phyloP scores from a whole-genome alignment of 2,888 invertebrate species.

The Erebia epiphron region DNA sequence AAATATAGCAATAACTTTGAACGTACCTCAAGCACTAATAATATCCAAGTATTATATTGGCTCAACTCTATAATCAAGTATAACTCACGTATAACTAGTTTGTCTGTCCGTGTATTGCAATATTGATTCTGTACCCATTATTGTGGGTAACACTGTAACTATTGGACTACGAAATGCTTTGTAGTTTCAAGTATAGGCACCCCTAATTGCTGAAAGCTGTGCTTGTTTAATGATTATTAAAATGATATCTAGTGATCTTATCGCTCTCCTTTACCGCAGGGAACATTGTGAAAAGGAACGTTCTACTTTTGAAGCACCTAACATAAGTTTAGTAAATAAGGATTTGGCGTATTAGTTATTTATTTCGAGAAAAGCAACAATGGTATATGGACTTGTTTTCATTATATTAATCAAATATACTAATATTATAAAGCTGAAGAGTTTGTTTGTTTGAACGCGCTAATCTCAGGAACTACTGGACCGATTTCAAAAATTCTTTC shows the following conservation, averaged over 20 bases:
- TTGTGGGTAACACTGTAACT: constrained; percentile 18
- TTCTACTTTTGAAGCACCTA: not conserved
- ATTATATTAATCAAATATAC: no score
- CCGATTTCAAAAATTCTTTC: no score
- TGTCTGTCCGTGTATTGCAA: constrained; percentile 23
- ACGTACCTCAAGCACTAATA: not conserved
- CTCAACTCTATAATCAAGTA: constrained; percentile 1
- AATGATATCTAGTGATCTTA: not conserved
- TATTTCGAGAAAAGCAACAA: no score
- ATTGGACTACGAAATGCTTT: constrained; percentile 27
- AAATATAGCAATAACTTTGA: not conserved
- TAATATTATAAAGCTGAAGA: no score
- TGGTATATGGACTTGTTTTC: no score
- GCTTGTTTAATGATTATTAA: not conserved
- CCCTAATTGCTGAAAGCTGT: constrained; percentile 8
- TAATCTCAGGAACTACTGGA: no score
- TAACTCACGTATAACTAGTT: constrained; percentile 16
- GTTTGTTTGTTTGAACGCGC: no score
- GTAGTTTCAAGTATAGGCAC: constrained; percentile 18
- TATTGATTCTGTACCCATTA: constrained; percentile 21
- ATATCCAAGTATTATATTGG: not conserved
- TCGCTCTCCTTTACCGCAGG: not conserved
- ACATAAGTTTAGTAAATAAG: no score
- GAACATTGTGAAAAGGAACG: not conserved
- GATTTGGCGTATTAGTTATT: no score